Evolutionary conservation across 2,113 vertebrate genomes (phyloP), one percentile per base, ranked within the genome.

Genomic region (Nerophis ophidion): DNA sequence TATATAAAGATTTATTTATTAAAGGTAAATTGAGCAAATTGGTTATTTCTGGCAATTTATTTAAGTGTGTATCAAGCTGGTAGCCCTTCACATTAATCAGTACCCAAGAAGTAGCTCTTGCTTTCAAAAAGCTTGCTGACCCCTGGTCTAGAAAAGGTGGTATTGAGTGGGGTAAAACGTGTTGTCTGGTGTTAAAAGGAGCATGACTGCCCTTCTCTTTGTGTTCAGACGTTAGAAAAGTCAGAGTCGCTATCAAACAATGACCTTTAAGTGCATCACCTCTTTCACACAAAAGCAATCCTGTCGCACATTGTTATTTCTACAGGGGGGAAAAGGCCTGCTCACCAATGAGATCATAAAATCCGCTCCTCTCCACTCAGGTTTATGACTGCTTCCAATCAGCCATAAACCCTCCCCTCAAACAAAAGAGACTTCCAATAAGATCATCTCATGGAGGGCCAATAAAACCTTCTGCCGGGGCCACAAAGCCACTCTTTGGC

Each of bases 351-450:
- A 74, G 72, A 67, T 70, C 56, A 77, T 58, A 65, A 77, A 82
- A 76, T 72, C 63, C 48, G 65, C 65, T 68, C 65, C 66, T 65
- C 70, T 71, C 73, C 67, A 75, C 68, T 79, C 70, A 63, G 64
- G 63, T 80, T 82, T 80, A 84, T 33, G 61, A 75, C 72, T 64
- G 58, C 57, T 74, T 67, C 66, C 72, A 70, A 74, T 72, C 72
- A 61, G 57, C 77, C 35, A 56, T 81, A 83, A 85, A 85, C 79
- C 63, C 49, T 67, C 57, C 74, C 69, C 71, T 63, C 60, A 51
- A 61, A 66, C 61, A 71, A 76, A 71, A 64, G 64, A 62, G 58
- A 68, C 63, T 42, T 71, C 63, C 81, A 67, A 74, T 81, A 76
- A 84, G 75, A 50, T 56, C 68, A 75, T 60, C 65, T 68, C 4